Evolutionary conservation across 2,797 vertebrate species (phyloP).

Genomic region (Sebastes alutus): DNA sequence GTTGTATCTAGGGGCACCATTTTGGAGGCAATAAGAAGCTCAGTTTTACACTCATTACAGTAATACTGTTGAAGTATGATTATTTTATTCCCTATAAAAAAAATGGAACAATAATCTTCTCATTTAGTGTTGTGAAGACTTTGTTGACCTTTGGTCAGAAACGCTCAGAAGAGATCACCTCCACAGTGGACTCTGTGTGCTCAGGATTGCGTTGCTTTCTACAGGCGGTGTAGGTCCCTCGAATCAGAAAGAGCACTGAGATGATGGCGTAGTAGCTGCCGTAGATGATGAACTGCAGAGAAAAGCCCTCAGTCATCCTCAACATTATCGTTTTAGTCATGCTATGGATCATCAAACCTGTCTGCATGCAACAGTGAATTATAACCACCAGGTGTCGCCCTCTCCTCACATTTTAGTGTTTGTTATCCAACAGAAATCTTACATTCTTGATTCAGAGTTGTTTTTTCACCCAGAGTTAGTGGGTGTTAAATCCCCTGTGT

Average conservation of each 20-base stretch:
- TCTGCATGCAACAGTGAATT: slow-evolving; percentile 3
- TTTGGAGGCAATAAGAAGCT: neutral
- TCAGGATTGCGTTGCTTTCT: neutral
- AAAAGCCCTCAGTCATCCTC: slow-evolving; percentile 5
- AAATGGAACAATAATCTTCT: neutral
- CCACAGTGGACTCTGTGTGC: neutral
- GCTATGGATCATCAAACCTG: neutral
- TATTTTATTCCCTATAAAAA: slow-evolving; percentile 9
- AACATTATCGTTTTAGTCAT: neutral
- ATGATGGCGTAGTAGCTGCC: slow-evolving; percentile 80
- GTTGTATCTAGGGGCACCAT: neutral
- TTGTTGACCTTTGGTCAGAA: slow-evolving; percentile 48
- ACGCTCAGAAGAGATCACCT: slow-evolving; percentile 45
- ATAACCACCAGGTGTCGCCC: slow-evolving; percentile 61
- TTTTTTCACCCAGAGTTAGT: no score
- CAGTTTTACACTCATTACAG: neutral
- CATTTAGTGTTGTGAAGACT: neutral
- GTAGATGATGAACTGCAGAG: slow-evolving; percentile 82
- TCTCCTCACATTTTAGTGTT: neutral
- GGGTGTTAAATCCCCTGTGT: neutral
- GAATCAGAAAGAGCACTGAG: slow-evolving; percentile 76
- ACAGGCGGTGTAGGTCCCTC: slow-evolving; percentile 73
- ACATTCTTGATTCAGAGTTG: neutral
- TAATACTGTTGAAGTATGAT: neutral
- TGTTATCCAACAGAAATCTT: neutral